A percentile compares a stretch with the other conserved stretches of the same genome.
Evolutionary conservation across 2,113 vertebrate species (phyloP).

Genomic region (Osmerus mordax): DNA sequence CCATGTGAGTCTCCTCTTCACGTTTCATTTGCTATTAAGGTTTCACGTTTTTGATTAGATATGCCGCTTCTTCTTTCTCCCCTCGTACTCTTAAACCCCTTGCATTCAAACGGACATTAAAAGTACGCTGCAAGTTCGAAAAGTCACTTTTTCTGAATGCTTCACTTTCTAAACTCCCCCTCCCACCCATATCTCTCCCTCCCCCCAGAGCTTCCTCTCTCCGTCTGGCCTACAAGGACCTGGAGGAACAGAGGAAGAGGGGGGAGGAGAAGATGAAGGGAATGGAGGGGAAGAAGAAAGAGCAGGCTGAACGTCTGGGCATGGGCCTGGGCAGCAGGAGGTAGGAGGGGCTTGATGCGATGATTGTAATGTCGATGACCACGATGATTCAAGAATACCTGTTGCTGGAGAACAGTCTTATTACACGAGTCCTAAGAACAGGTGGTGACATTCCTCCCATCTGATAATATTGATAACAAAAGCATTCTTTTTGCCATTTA

Average conservation of each 20-base stretch:
- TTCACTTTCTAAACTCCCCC: not conserved
- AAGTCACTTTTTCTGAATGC: not conserved
- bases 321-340: constrained; percentile 82
- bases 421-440: no score
- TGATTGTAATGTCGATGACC: not conserved
- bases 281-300: constrained; percentile 77
- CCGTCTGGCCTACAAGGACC: constrained; percentile 82
- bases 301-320: constrained; percentile 86
- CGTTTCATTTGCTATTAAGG: no score
- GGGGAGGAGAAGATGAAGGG: constrained; percentile 75
- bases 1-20: constrained; percentile 69
- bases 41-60: not conserved
- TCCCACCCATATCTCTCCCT: constrained; percentile 31
- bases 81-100: not conserved
- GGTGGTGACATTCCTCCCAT: not conserved
- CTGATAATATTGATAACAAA: not conserved
- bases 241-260: constrained; percentile 81
- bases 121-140: no score
- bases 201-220: constrained; percentile 76
- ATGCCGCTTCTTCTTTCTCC: not conserved
- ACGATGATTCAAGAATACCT: not conserved
- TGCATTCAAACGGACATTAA: not conserved
- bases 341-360: constrained; percentile 31
- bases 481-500: no score
- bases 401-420: not conserved